Evolutionary conservation across 2,797 vertebrate genomes (phyloP).

Genomic region (Oreochromis grahami): DNA sequence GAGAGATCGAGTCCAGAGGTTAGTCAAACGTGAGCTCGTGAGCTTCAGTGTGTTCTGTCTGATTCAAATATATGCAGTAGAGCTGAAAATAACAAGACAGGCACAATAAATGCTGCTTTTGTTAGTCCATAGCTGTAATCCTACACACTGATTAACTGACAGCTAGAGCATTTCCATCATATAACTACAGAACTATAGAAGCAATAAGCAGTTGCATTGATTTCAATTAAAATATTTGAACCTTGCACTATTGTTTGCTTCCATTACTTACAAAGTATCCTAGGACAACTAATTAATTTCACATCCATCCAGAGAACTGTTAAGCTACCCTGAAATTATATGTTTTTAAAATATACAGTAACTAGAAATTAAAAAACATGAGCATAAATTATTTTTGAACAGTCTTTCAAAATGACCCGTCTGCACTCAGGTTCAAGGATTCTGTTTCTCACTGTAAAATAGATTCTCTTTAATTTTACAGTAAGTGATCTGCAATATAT

Average conservation of each 20-base stretch:
- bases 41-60: not conserved
- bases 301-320: not conserved
- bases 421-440: not conserved
- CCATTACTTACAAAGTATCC: not conserved
- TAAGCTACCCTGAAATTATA: not conserved
- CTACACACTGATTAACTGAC: not conserved
- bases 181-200: not conserved
- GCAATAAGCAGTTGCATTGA: not conserved
- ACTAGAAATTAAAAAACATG: not conserved
- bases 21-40: slow-evolving; percentile 29
- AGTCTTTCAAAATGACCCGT: not conserved
- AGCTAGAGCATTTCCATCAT: not conserved
- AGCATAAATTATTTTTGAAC: too few species aligned
- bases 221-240: not conserved
- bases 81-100: not conserved
- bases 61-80: not conserved
- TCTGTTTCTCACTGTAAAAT: not conserved
- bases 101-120: not conserved
- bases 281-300: not conserved
- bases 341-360: not conserved
- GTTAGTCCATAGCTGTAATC: not conserved
- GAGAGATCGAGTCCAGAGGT: slow-evolving; percentile 99
- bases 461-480: not conserved
- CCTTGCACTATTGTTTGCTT: not conserved
- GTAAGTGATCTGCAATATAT: not conserved